phyloP scores from a whole-genome alignment of 2,888 invertebrate species.

The Venusia cambrica region DNA sequence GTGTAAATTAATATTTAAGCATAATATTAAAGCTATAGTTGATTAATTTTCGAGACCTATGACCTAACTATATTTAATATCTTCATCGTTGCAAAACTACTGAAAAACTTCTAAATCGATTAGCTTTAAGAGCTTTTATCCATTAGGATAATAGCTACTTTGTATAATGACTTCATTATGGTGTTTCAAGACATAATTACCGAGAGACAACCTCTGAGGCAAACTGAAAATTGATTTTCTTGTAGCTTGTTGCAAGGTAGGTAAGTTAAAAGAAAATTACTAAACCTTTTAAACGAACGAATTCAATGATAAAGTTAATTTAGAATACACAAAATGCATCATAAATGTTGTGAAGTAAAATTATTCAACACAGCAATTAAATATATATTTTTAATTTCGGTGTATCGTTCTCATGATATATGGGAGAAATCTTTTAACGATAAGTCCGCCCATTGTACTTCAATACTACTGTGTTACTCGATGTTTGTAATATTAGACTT shows the following conservation, averaged over 20 bases:
- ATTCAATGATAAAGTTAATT: too few relatives aligned
- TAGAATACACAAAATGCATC: too few relatives aligned
- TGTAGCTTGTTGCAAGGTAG: slow-evolving; percentile 9
- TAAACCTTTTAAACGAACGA: slow-evolving; percentile 3
- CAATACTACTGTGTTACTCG: too few relatives aligned
- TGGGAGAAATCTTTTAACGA: too few relatives aligned
- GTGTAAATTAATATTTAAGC: too few relatives aligned
- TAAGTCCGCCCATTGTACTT: too few relatives aligned
- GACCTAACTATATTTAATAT: slow-evolving; percentile 10
- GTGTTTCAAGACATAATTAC: slow-evolving; percentile 45
- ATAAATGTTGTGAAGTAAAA: too few relatives aligned
- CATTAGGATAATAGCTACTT: slow-evolving; percentile 63
- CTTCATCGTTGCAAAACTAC: slow-evolving; percentile 34
- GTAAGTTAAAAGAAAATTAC: slow-evolving; percentile 10
- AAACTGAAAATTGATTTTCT: slow-evolving; percentile 35
- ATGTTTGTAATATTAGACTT: too few relatives aligned
- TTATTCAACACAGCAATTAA: too few relatives aligned
- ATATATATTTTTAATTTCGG: too few relatives aligned
- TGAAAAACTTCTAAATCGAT: slow-evolving; percentile 54
- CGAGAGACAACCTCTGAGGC: slow-evolving; percentile 34
- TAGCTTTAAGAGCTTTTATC: slow-evolving; percentile 72
- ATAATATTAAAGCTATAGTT: slow-evolving; percentile 8
- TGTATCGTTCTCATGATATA: too few relatives aligned
- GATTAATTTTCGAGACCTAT: slow-evolving; percentile 15
- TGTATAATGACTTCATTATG: slow-evolving; percentile 65